phyloP scores from a whole-genome alignment of 1,140 invertebrate genomes.

The Drosophila pectinifera region DNA sequence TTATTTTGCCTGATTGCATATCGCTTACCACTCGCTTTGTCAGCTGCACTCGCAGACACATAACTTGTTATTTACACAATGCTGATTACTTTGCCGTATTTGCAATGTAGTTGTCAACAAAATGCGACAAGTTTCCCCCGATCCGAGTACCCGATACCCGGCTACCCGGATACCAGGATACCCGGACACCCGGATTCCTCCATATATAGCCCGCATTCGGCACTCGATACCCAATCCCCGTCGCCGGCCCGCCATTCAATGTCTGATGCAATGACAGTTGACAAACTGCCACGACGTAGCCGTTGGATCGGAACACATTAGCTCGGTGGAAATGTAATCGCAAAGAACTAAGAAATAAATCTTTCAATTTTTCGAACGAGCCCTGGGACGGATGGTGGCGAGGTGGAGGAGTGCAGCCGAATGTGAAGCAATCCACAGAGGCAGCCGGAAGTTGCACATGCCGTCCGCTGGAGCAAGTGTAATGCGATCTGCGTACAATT shows the following conservation, averaged over 20 bases:
- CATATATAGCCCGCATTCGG: slow-evolving; percentile 5
- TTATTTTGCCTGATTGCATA: slow-evolving; percentile 44
- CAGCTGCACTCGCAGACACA: slow-evolving; percentile 42
- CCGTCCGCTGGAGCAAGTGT: slow-evolving; percentile 49
- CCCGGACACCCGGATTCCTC: no score
- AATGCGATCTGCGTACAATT: slow-evolving; percentile 82
- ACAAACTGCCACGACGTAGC: slow-evolving; percentile 68
- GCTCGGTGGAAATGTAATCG: slow-evolving; percentile 77
- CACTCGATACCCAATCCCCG: slow-evolving; percentile 8
- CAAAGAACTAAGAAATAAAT: slow-evolving; percentile 81
- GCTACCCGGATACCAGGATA: background rate
- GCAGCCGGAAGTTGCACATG: slow-evolving; percentile 56
- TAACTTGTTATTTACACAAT: slow-evolving; percentile 64
- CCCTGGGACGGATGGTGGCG: slow-evolving; percentile 4
- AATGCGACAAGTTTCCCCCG: slow-evolving; percentile 39
- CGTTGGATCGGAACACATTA: slow-evolving; percentile 79
- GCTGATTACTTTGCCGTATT: slow-evolving; percentile 66
- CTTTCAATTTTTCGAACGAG: slow-evolving; percentile 79
- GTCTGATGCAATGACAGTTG: slow-evolving; percentile 73
- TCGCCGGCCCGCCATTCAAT: slow-evolving; percentile 44
- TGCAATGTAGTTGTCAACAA: slow-evolving; percentile 67
- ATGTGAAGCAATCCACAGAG: slow-evolving; percentile 73
- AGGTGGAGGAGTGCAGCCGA: slow-evolving; percentile 61
- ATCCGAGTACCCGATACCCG: background rate
- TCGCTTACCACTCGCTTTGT: slow-evolving; percentile 56